phyloP scores from a whole-genome alignment of 2,888 invertebrate species.

The Pseudococcus viburni region DNA sequence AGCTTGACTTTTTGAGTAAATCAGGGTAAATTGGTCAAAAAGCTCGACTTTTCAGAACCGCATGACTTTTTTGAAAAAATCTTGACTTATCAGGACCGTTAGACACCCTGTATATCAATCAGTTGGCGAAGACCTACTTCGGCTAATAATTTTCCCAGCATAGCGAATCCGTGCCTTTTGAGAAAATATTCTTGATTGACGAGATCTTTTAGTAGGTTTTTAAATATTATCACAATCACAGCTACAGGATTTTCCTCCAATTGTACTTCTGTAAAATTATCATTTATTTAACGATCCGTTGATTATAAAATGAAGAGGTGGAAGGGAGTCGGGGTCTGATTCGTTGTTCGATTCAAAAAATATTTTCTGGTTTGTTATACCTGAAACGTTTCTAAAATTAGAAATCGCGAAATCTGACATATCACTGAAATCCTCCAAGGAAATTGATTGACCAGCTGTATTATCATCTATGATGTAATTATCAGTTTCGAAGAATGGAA shows the following conservation, averaged over 20 bases:
- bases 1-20: no score
- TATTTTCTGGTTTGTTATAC: neutral
- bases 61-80: no score
- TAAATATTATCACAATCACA: constrained; percentile 75
- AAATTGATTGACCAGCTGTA: constrained; percentile 2
- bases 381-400: constrained; percentile 63
- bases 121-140: constrained; percentile 70
- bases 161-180: constrained; percentile 74
- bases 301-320: neutral
- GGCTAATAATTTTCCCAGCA: constrained; percentile 75
- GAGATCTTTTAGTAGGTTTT: constrained; percentile 75
- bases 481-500: constrained; percentile 74
- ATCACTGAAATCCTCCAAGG: constrained; percentile 59
- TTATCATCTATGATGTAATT: constrained; percentile 40
- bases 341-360: neutral
- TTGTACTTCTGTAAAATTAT: constrained; percentile 73
- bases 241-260: constrained; percentile 76
- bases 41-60: no score
- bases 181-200: constrained; percentile 76
- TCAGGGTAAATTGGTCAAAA: no score
- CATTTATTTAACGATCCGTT: neutral
- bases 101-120: no score
- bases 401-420: constrained; percentile 53
- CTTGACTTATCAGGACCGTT: no score
- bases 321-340: neutral